These are phyloP conservation scores for Diarsia mendica DNA, from an alignment of 2,888 invertebrate genomes.

Conservation along the genomic window DNA sequence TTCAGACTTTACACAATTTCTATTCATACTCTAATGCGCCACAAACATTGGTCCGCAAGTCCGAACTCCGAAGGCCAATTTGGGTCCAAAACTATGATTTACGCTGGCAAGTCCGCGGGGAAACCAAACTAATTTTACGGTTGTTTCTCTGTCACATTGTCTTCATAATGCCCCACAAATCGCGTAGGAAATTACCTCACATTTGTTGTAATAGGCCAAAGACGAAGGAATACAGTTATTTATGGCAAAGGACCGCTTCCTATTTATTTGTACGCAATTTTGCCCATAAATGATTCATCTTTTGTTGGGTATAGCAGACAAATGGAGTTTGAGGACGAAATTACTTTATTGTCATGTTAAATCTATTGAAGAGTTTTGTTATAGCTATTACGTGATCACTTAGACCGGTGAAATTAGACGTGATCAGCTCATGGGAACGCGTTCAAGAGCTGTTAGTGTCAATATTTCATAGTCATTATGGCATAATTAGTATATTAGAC, in stretches of 20 bases:
- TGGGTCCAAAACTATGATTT: conserved; percentile 59
- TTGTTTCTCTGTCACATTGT: conserved; percentile 60
- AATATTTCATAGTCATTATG: too few relatives aligned
- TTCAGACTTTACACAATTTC: conserved; percentile 3
- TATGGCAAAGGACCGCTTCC: conserved; percentile 38
- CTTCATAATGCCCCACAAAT: conserved; percentile 64
- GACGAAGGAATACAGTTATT: conserved; percentile 46
- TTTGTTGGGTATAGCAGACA: conserved; percentile 32
- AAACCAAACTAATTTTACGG: conserved; percentile 63
- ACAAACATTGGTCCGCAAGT: conserved; percentile 29
- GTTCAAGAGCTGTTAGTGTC: not conserved
- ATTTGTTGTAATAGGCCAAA: conserved; percentile 56
- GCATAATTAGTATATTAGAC: not conserved
- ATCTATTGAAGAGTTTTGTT: not conserved
- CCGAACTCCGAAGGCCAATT: conserved; percentile 50
- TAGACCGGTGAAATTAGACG: not conserved
- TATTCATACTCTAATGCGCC: conserved; percentile 21
- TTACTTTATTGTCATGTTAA: not conserved
- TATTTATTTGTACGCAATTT: conserved; percentile 57
- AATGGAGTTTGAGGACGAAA: conserved; percentile 12
- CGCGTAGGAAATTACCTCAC: conserved; percentile 53
- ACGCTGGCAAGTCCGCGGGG: conserved; percentile 52
- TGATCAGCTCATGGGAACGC: not conserved
- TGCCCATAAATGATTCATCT: conserved; percentile 43
- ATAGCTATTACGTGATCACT: not conserved